phyloP scores from a whole-genome alignment of 1,140 invertebrate genomes.

The Drosophila ogumai region DNA sequence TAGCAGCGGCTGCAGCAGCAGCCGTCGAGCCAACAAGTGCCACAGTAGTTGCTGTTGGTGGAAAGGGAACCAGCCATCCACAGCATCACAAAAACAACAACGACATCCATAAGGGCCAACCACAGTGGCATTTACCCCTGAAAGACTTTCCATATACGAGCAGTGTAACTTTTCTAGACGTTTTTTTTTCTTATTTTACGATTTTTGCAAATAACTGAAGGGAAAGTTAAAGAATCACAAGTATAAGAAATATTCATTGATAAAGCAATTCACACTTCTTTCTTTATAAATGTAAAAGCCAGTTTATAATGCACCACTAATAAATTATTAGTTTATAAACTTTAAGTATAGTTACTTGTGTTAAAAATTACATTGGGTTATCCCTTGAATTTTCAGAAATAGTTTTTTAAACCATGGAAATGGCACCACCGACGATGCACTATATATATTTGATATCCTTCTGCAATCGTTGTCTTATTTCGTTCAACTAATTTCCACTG shows the following conservation, averaged over 20 bases:
- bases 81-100: constrained; percentile 41
- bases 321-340: too few relatives aligned
- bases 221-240: not conserved
- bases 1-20: constrained; percentile 17
- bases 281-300: too few relatives aligned
- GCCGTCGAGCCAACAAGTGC: constrained; percentile 76
- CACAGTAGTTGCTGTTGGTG: constrained; percentile 47
- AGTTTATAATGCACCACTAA: too few relatives aligned
- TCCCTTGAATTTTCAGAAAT: too few relatives aligned
- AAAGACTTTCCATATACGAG: not conserved
- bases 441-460: too few relatives aligned
- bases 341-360: too few relatives aligned
- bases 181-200: not conserved
- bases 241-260: not conserved
- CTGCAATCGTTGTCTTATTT: too few relatives aligned
- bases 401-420: too few relatives aligned
- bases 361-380: too few relatives aligned
- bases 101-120: constrained; percentile 32
- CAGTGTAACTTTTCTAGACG: not conserved
- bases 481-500: constrained; percentile 26
- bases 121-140: constrained; percentile 47
- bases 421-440: too few relatives aligned
- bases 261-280: too few relatives aligned
- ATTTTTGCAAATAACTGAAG: not conserved
- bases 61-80: constrained; percentile 39